Conservation (phyloP, 1,140 invertebrate species). For the Samia ricini region DNA sequence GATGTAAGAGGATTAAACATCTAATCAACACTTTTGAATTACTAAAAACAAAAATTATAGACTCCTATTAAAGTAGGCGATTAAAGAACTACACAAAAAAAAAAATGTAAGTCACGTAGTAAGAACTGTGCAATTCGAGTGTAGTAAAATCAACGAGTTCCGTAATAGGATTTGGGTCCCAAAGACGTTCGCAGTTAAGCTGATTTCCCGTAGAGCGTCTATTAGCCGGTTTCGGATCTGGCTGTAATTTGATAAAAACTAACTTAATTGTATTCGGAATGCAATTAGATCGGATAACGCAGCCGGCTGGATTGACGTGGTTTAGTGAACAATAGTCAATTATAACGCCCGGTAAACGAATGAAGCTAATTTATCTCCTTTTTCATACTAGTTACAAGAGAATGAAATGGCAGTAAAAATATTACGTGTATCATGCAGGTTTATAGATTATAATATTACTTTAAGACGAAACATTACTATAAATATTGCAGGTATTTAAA, state of each 20-base stretch:
- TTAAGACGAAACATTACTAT: no score
- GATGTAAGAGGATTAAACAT: no score
- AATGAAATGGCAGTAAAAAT: no score
- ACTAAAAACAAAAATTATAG: no score
- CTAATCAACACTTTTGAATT: no score
- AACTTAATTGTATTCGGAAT: not conserved
- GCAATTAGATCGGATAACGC: not conserved
- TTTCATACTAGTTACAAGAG: not conserved
- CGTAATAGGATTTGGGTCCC: not conserved
- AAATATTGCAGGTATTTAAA: no score
- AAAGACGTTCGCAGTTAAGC: not conserved
- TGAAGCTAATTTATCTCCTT: not conserved
- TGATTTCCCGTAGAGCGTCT: not conserved
- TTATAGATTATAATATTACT: no score
- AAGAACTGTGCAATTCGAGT: not conserved
- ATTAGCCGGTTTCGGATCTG: not conserved
- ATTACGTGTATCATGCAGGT: no score
- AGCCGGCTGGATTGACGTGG: not conserved
- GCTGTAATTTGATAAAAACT: conserved; percentile 1
- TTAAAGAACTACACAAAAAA: no score
- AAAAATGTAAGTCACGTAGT: not conserved
- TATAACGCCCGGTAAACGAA: not conserved
- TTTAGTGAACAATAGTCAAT: not conserved
- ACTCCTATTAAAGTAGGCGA: no score
- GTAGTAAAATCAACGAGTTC: not conserved